Base-by-base conservation (phyloP, 2,888 invertebrate genomes). In the Eristalinus aeneus region DNA sequence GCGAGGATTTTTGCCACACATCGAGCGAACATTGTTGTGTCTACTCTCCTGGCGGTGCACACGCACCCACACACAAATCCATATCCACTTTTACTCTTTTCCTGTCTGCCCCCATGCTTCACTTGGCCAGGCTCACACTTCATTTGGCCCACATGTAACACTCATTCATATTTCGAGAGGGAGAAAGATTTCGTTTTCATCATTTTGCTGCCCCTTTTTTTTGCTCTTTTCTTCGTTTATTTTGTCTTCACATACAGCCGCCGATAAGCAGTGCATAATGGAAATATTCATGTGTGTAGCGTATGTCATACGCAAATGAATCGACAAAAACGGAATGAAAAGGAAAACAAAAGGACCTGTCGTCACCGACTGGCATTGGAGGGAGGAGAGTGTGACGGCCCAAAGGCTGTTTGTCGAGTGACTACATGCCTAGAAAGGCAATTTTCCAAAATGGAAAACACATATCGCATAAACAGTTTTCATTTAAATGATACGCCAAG, bases 391-490 rank as follows among this genome's bases (percentile, higher is more conserved):
- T 64, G 36, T 64, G 56, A 54, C 34, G 64, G 54, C 27, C 46
- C 6, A n/a, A 46, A 46, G 46, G 46, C 46, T 46, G 46, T 46
- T 46, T 46, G 65, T 36, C 39, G 58, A 31, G 60, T 39, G 69
- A 31, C 39, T 64, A 77, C 73, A 86, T 64, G 86, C 68, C 69
- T 71, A 69, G 77, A 74, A 82, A 81, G 65, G 67, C 81, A 86
- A 86, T 86, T 86, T 77, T 73, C 68, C 54, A 86, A 61, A 81
- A 77, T 81, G 81, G 82, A 65, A 86, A 82, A 86, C 81, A 74
- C 81, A 77, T 78, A 77, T 77, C 81, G 71, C 77, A 86, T 86
- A 82, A 86, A 82, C 81, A 82, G 81, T 77, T 81, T 86, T 86
- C 65, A 82, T 86, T 86, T 86, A 81, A 81, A 86, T 82, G 75